Evolutionary conservation across 2,888 invertebrate genomes (phyloP).

Genomic region (Drosophila paranaensis): DNA sequence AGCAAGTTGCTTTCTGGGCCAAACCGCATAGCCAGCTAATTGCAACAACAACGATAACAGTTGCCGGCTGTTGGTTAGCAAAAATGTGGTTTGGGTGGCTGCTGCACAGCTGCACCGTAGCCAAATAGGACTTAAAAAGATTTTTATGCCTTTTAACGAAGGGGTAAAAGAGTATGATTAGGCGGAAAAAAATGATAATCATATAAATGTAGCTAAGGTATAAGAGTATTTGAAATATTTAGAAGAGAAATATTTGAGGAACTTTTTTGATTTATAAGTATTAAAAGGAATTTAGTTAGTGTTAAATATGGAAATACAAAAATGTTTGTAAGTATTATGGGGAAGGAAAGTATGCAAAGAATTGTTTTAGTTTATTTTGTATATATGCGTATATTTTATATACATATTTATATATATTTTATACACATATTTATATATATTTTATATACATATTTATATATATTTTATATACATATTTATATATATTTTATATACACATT

Average conservation of each 20-base stretch:
- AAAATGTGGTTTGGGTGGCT: slow-evolving; percentile 69
- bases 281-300: no score
- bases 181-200: neutral
- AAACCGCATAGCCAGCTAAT: slow-evolving; percentile 76
- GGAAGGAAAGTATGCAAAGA: no score
- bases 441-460: no score
- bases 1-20: slow-evolving; percentile 75
- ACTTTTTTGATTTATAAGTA: no score
- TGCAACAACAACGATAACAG: slow-evolving; percentile 62
- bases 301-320: no score
- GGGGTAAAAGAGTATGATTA: slow-evolving; percentile 3
- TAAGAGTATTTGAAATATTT: neutral
- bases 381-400: no score
- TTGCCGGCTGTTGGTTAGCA: slow-evolving; percentile 51
- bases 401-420: no score
- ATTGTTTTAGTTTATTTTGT: no score
- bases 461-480: no score
- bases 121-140: slow-evolving; percentile 21
- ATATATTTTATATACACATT: no score
- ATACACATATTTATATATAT: no score
- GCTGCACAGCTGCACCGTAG: slow-evolving; percentile 53
- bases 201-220: neutral
- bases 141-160: slow-evolving; percentile 15
- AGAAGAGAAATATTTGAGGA: neutral
- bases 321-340: no score